phyloP scores from a whole-genome alignment of 2,113 vertebrate genomes.

The Symphodus melops region DNA sequence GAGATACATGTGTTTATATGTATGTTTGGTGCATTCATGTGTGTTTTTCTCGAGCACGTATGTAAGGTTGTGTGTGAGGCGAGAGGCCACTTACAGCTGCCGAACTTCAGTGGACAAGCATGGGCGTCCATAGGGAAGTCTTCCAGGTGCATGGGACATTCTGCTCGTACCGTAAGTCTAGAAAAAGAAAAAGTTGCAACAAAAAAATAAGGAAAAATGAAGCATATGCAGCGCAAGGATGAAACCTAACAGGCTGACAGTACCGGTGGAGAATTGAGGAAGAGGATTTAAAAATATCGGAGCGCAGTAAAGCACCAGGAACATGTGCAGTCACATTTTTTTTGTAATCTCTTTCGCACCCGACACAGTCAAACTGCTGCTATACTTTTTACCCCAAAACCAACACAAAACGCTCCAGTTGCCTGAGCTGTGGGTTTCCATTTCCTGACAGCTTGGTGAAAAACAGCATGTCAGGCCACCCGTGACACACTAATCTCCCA shows the following conservation, averaged over 20 bases:
- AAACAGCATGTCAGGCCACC: constrained; percentile 70
- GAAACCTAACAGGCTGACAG: background rate
- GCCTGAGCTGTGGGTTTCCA: constrained; percentile 57
- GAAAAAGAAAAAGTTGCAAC: background rate
- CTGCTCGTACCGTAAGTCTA: constrained; percentile 86
- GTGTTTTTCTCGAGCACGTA: background rate
- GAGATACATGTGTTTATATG: constrained; percentile 1
- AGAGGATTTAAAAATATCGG: background rate
- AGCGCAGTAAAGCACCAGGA: constrained; percentile 21
- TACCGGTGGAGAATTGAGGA: background rate
- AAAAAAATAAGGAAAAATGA: constrained; percentile 13
- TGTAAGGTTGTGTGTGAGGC: background rate
- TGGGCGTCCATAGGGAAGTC: constrained; percentile 89
- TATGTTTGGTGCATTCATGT: background rate
- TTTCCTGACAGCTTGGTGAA: constrained; percentile 75
- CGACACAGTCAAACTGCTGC: background rate
- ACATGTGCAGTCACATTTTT: background rate
- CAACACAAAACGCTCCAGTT: constrained; percentile 52
- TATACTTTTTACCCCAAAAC: constrained; percentile 15
- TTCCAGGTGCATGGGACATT: constrained; percentile 88
- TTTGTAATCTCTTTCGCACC: background rate
- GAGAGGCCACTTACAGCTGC: constrained; percentile 83
- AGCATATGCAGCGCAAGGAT: background rate
- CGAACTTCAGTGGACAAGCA: constrained; percentile 87
- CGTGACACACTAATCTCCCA: constrained; percentile 77